A percentile compares a stretch with the other conserved stretches of the same genome.
Evolutionary conservation across 2,797 vertebrate species (phyloP).

Genomic region (Notoglanidium macrostoma): DNA sequence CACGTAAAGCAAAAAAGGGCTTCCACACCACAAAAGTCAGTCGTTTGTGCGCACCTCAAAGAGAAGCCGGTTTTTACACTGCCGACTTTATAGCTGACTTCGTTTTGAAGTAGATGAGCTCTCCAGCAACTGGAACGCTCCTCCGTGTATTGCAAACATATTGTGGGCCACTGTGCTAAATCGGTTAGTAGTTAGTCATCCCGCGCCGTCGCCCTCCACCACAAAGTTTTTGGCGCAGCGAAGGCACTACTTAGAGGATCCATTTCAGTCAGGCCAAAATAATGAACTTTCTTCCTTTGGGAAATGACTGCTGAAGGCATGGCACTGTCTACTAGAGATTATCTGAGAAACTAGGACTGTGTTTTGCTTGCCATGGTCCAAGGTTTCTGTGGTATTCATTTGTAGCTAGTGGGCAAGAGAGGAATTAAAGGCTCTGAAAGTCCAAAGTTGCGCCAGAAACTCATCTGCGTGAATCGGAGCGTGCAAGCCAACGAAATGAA

Average conservation of each 20-base stretch:
- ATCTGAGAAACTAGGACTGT: slow-evolving; percentile 26
- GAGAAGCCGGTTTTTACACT: slow-evolving; percentile 38
- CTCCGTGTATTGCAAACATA: slow-evolving; percentile 56
- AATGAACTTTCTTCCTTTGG: slow-evolving; percentile 36
- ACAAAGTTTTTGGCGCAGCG: slow-evolving; percentile 47
- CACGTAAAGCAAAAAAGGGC: slow-evolving; percentile 9
- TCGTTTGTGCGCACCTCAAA: slow-evolving; percentile 36
- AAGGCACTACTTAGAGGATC: slow-evolving; percentile 42
- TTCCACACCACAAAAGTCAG: slow-evolving; percentile 16
- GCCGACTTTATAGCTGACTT: slow-evolving; percentile 43
- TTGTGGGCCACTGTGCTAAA: slow-evolving; percentile 56
- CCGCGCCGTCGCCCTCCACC: slow-evolving; percentile 54
- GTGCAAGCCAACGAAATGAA: neutral
- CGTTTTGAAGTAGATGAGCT: slow-evolving; percentile 55
- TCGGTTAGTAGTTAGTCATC: slow-evolving; percentile 57
- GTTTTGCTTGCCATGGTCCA: slow-evolving; percentile 14
- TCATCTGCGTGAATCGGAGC: slow-evolving; percentile 22
- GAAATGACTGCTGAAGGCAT: slow-evolving; percentile 35
- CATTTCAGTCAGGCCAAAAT: slow-evolving; percentile 40
- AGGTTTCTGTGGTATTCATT: slow-evolving; percentile 35
- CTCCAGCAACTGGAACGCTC: slow-evolving; percentile 57
- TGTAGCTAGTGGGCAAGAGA: slow-evolving; percentile 25
- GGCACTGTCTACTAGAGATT: slow-evolving; percentile 11
- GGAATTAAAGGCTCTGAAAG: slow-evolving; percentile 23
- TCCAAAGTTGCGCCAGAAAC: slow-evolving; percentile 10